Evolutionary conservation across 1,140 invertebrate genomes (phyloP), one percentile per base, ranked within the genome.

Genomic region (Luehdorfia chinensis): DNA sequence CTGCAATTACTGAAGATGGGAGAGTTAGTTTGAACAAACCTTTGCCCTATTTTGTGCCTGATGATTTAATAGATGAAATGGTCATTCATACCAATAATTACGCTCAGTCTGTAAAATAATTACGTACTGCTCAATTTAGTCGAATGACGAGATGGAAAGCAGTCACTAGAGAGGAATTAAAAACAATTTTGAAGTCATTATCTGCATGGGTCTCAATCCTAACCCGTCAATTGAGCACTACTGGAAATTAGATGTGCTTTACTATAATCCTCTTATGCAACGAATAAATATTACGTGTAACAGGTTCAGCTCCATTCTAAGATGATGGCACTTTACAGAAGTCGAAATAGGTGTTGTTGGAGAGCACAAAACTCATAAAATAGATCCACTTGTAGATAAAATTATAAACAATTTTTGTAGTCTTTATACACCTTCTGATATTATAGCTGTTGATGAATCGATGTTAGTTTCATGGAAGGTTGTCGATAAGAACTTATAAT

Each of bases 151-250:
- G 50, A 16, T 58, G 55, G 50, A 52, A 43, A 33, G 55, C 52
- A 14, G 59, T 57, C 1, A 53, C 14, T 34, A 61, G 37, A 46
- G 50, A 57, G 7, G 54, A 61, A 23, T 16, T 61, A 30, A 61
- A 61, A 30, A 51, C 25, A 15, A 54, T 61, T 61, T 57, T 52
- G 59, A 37, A 8, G 43, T 56, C 0, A 61, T 55, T 18, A 50
- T 53, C 0, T 50, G 50, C 32, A 55, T 53, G 58, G 59, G 54
- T 45, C 37, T 57, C 1, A 48, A 57, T 49, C 36, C 44, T n/a
- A 56, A 50, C 33, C 53, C 53, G 4, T 47, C 50, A 7, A 61
- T 61, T 5, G 58, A 61, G 9, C 58, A 56, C 25, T 60, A 55
- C 16, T 59, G 57, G 49, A 55, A 60, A 54, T 31, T 59, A 32